A percentile compares a stretch with the other conserved stretches of the same genome.
These are phyloP conservation scores for Xyrauchen texanus DNA, from an alignment of 2,113 vertebrate species.

Conservation along the genomic window DNA sequence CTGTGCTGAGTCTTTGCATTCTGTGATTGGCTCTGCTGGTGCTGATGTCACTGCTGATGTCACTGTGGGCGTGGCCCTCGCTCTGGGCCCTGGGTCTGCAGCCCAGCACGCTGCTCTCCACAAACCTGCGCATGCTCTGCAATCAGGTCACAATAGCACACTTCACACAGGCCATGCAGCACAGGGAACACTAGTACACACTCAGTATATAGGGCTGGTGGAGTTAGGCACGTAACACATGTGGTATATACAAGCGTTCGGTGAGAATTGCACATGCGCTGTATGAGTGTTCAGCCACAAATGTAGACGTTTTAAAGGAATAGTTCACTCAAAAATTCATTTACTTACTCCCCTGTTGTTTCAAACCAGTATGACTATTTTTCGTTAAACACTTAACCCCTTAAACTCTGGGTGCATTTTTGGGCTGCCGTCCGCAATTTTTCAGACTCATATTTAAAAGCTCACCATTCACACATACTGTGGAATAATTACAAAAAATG, in stretches of 20 bases:
- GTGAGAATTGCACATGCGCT: not conserved
- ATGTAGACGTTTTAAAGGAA: too few species aligned
- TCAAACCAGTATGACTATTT: too few species aligned
- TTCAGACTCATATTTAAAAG: too few species aligned
- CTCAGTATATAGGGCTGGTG: slow-evolving; percentile 4
- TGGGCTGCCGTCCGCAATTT: too few species aligned
- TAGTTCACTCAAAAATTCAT: too few species aligned
- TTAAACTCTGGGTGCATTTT: too few species aligned
- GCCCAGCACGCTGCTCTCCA: slow-evolving; percentile 74
- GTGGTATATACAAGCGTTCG: too few species aligned
- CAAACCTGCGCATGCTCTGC: slow-evolving; percentile 91
- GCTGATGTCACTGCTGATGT: slow-evolving; percentile 68
- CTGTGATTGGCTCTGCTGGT: slow-evolving; percentile 71
- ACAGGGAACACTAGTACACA: not conserved
- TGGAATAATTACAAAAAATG: too few species aligned
- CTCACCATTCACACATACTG: too few species aligned
- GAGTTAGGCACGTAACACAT: slow-evolving; percentile 14
- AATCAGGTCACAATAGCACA: slow-evolving; percentile 76
- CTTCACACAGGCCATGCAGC: slow-evolving; percentile 46
- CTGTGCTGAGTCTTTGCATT: slow-evolving; percentile 78
- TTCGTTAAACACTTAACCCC: too few species aligned
- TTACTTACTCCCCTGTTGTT: too few species aligned
- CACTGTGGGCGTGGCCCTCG: slow-evolving; percentile 75
- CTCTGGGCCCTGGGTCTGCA: slow-evolving; percentile 81
- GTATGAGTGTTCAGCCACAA: too few species aligned